A percentile compares a stretch with the other conserved stretches of the same genome.
These are phyloP conservation scores for Gymnogyps californianus DNA, from an alignment of 2,113 vertebrate genomes.

Conservation along the genomic window DNA sequence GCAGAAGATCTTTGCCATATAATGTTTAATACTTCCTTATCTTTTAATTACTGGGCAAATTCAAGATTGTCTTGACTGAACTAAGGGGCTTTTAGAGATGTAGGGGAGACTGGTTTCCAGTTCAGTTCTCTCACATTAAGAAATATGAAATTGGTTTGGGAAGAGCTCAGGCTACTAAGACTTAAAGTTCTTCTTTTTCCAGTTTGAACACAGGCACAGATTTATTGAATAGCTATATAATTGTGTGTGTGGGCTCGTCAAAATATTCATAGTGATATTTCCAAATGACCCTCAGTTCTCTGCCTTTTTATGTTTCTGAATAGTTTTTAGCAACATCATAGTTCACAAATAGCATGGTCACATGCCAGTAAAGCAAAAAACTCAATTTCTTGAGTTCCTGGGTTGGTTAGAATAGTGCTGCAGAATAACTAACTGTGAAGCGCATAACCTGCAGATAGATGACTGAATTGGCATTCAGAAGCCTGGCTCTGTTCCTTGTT, in stretches of 20 bases:
- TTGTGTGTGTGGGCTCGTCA: accelerated
- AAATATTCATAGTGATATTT: not conserved
- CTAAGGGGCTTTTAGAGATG: not conserved
- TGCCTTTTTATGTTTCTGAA: not conserved
- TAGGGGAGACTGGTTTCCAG: not conserved
- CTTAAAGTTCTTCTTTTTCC: not conserved
- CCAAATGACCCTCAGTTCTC: not conserved
- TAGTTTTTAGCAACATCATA: not conserved
- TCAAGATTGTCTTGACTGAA: not conserved
- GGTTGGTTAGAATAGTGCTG: not conserved
- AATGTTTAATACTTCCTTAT: not conserved
- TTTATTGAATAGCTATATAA: not conserved
- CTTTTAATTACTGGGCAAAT: not conserved
- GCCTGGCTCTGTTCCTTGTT: not conserved
- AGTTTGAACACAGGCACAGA: not conserved
- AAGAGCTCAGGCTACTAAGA: not conserved
- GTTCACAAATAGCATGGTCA: not conserved
- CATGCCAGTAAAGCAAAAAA: not conserved
- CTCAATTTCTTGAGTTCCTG: not conserved
- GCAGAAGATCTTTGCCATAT: not conserved
- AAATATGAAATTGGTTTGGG: not conserved
- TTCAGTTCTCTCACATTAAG: not conserved
- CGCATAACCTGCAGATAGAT: not conserved
- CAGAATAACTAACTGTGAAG: not conserved
- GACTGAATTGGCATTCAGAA: not conserved